Evolutionary conservation across 2,888 invertebrate species (phyloP).

Genomic region (Diabrotica balteata): DNA sequence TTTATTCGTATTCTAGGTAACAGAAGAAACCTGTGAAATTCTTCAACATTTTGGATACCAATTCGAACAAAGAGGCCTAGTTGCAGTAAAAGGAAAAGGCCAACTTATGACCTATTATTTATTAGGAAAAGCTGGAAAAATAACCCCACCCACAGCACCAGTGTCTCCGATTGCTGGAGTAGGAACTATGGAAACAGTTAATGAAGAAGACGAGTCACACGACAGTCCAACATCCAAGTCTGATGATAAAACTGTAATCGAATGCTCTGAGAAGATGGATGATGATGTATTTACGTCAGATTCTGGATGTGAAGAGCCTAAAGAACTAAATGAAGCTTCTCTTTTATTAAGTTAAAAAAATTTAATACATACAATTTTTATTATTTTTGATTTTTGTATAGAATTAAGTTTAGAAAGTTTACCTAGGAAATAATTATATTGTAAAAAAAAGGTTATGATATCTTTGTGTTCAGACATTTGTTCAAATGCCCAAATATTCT

Average conservation of each 20-base stretch:
- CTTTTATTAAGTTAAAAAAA: conserved; percentile 51
- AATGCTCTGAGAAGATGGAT: conserved; percentile 50
- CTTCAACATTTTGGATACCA: conserved; percentile 88
- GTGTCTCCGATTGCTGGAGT: conserved; percentile 52
- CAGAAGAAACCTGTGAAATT: conserved; percentile 91
- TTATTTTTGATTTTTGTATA: neutral
- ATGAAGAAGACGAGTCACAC: conserved; percentile 60
- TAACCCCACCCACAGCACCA: conserved; percentile 56
- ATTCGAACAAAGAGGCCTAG: conserved; percentile 93
- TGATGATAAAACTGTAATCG: conserved; percentile 58
- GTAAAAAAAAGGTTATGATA: no score
- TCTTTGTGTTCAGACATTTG: no score
- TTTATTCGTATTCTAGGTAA: conserved; percentile 70
- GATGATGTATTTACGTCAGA: conserved; percentile 54
- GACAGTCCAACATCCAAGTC: conserved; percentile 57
- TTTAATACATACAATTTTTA: neutral
- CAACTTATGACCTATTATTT: conserved; percentile 95
- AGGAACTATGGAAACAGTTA: conserved; percentile 57
- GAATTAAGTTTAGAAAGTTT: no score
- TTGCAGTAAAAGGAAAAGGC: conserved; percentile 97
- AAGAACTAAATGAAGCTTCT: conserved; percentile 54
- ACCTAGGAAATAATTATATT: no score
- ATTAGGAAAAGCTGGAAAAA: conserved; percentile 65
- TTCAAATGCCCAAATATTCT: no score
- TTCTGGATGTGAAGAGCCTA: conserved; percentile 49